phyloP scores from a whole-genome alignment of 2,113 vertebrate genomes.

The Dromas ardeola region DNA sequence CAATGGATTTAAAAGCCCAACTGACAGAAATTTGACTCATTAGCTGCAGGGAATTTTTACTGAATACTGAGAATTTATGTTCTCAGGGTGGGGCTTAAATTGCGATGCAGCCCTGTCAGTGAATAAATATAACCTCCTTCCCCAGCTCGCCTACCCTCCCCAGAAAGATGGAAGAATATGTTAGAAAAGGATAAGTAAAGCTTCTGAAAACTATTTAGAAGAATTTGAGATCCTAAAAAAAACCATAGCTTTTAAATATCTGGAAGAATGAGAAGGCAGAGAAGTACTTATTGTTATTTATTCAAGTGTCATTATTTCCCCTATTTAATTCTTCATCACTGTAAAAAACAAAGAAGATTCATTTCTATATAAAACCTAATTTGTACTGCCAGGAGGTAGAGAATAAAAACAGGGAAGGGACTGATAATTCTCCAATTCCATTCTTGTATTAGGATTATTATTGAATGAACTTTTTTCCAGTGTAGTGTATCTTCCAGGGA shows the following conservation, averaged over 20 bases:
- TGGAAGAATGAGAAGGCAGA: background rate
- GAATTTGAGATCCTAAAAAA: background rate
- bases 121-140: background rate
- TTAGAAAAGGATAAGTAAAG: background rate
- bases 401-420: background rate
- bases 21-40: background rate
- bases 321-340: background rate
- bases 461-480: background rate
- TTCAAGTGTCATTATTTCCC: background rate
- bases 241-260: background rate
- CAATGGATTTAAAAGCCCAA: background rate
- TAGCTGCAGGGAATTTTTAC: background rate
- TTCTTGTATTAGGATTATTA: background rate
- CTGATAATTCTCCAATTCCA: background rate
- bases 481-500: background rate
- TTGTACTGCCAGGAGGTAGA: background rate
- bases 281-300: background rate
- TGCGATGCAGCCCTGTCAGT: background rate
- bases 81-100: background rate
- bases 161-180: background rate
- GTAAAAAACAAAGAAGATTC: background rate
- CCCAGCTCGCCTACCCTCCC: background rate
- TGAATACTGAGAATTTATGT: background rate
- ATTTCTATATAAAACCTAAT: background rate
- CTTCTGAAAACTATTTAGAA: background rate